These are phyloP conservation scores for Myotis brandtii DNA, from an alignment of 2,113 vertebrate genomes.

Conservation along the genomic window DNA sequence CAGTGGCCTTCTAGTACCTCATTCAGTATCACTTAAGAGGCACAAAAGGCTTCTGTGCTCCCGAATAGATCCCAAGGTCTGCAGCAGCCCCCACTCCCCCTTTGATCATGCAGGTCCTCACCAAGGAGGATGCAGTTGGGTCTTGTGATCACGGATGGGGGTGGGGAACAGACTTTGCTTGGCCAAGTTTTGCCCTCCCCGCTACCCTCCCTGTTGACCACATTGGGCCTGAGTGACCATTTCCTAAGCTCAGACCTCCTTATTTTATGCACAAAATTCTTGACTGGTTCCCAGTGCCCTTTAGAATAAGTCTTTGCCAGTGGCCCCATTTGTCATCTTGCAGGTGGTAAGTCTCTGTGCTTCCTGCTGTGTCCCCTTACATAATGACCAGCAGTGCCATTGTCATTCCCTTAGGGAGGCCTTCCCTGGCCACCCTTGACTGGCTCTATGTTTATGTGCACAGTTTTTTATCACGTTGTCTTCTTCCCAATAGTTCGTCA, in stretches of 20 bases:
- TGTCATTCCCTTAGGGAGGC: not conserved
- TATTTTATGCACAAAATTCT: not conserved
- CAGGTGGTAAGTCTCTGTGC: not conserved
- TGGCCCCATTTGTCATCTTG: not conserved
- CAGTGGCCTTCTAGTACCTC: not conserved
- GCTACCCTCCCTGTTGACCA: not conserved
- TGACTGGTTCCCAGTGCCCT: not conserved
- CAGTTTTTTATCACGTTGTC: not conserved
- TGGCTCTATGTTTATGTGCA: not conserved
- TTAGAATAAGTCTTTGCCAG: not conserved
- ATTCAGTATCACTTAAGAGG: not conserved
- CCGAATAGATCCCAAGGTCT: not conserved
- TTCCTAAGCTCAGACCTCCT: not conserved
- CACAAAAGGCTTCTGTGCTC: not conserved
- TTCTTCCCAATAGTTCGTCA: not conserved
- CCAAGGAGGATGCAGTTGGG: not conserved
- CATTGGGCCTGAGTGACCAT: not conserved
- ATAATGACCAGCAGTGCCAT: not conserved
- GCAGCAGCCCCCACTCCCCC: not conserved
- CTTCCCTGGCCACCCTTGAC: too few species aligned
- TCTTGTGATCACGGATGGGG: not conserved
- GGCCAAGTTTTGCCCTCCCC: not conserved
- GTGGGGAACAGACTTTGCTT: not conserved
- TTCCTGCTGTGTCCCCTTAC: not conserved
- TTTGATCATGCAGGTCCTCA: not conserved